Evolutionary conservation across 2,113 vertebrate genomes (phyloP).

Genomic region (Bungarus multicinctus): DNA sequence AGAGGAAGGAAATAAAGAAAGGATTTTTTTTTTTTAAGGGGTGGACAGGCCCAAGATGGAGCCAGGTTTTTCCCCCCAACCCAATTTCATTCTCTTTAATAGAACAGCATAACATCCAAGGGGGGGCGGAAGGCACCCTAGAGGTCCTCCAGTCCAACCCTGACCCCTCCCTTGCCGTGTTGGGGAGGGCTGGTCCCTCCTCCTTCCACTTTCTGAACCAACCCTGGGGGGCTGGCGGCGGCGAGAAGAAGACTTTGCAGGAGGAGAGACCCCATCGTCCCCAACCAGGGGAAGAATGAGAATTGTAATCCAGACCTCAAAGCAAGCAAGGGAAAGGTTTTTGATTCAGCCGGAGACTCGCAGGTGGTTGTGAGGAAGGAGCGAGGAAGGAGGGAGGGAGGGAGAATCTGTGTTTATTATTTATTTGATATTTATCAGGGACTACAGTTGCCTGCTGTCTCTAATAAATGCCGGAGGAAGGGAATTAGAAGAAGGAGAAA

Average conservation of each 20-base stretch:
- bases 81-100: not conserved
- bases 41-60: not conserved
- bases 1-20: not conserved
- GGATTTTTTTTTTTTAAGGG: not conserved
- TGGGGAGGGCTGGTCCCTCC: not conserved
- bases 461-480: not conserved
- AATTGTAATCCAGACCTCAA: not conserved
- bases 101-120: not conserved
- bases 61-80: not conserved
- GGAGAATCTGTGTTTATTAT: not conserved
- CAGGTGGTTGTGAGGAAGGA: not conserved
- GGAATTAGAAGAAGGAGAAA: not conserved
- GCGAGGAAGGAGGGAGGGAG: not conserved
- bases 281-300: not conserved
- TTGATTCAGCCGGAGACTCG: not conserved
- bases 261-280: not conserved
- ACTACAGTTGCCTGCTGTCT: not conserved
- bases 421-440: not conserved
- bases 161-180: not conserved
- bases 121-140: rapidly evolving
- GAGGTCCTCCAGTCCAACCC: not conserved
- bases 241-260: not conserved
- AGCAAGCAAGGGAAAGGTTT: not conserved
- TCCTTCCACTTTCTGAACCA: not conserved
- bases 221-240: not conserved